Evolutionary conservation across 2,113 vertebrate genomes (phyloP).

Genomic region (Columba janthina): DNA sequence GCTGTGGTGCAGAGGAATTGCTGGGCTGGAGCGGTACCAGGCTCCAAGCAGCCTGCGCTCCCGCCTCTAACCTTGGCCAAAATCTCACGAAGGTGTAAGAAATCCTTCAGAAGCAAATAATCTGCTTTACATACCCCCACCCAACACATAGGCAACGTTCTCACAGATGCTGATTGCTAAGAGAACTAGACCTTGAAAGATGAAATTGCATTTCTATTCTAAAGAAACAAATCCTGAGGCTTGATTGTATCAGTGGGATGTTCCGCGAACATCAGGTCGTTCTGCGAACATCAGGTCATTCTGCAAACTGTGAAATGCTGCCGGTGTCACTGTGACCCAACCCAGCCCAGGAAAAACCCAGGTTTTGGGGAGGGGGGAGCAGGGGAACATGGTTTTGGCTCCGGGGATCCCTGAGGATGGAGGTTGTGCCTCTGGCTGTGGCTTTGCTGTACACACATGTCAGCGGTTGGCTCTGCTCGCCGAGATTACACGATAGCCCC

Average conservation of each 20-base stretch:
- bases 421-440: background rate
- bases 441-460: background rate
- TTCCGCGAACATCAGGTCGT: background rate
- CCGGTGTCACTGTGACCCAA: background rate
- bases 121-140: background rate
- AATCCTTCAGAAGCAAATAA: background rate
- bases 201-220: background rate
- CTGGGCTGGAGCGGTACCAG: background rate
- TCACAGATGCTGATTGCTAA: background rate
- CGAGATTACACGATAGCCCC: background rate
- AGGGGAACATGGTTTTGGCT: background rate
- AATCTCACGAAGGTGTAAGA: background rate
- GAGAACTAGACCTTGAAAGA: background rate
- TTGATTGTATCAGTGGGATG: background rate
- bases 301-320: background rate
- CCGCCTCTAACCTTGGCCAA: background rate
- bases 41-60: background rate
- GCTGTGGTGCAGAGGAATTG: background rate
- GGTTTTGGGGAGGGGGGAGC: rapidly evolving
- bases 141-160: background rate
- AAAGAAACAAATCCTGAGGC: background rate
- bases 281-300: background rate
- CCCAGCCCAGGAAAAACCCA: background rate
- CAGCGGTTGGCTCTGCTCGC: background rate
- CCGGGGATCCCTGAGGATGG: background rate